Evolutionary conservation across 2,888 invertebrate species (phyloP).

Genomic region (Chrysopilus asiliformis): DNA sequence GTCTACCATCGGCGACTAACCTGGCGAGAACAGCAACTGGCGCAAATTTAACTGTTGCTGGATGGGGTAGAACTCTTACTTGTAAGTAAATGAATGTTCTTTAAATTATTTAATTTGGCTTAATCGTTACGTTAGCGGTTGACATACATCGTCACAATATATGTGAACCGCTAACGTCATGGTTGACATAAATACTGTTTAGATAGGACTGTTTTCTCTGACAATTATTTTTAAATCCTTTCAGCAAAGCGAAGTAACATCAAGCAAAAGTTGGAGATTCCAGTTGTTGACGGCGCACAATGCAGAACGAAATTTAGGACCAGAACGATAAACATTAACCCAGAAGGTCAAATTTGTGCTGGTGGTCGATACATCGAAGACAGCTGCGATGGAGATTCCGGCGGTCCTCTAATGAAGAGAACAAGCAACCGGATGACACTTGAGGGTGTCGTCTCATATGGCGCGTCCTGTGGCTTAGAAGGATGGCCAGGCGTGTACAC

Average conservation of each 20-base stretch:
- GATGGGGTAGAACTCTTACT: conserved; percentile 48
- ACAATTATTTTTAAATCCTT: too few species aligned
- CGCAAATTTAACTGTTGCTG: conserved; percentile 40
- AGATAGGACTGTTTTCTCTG: too few species aligned
- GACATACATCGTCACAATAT: too few species aligned
- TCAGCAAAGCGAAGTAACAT: conserved; percentile 40
- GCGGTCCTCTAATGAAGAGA: conserved; percentile 56
- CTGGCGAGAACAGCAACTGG: conserved; percentile 28
- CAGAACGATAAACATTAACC: conserved; percentile 23
- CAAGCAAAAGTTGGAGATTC: conserved; percentile 41
- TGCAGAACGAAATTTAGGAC: conserved; percentile 35
- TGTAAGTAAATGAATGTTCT: too few species aligned
- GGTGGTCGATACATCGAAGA: conserved; percentile 54
- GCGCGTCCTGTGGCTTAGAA: conserved; percentile 48
- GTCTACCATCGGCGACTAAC: conserved; percentile 36
- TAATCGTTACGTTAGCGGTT: too few species aligned
- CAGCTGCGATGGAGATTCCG: conserved; percentile 63
- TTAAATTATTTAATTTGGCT: too few species aligned
- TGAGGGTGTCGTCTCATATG: conserved; percentile 55
- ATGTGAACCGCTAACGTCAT: too few species aligned
- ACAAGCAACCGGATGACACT: conserved; percentile 41
- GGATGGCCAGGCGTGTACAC: conserved; percentile 55
- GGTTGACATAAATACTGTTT: too few species aligned
- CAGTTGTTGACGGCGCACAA: conserved; percentile 34
- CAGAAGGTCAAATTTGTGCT: conserved; percentile 47